Percentiles rank a stretch among this genome's conserved stretches.
These are phyloP conservation scores for Prenolepis imparis DNA, from an alignment of 2,888 invertebrate species.

Conservation along the genomic window DNA sequence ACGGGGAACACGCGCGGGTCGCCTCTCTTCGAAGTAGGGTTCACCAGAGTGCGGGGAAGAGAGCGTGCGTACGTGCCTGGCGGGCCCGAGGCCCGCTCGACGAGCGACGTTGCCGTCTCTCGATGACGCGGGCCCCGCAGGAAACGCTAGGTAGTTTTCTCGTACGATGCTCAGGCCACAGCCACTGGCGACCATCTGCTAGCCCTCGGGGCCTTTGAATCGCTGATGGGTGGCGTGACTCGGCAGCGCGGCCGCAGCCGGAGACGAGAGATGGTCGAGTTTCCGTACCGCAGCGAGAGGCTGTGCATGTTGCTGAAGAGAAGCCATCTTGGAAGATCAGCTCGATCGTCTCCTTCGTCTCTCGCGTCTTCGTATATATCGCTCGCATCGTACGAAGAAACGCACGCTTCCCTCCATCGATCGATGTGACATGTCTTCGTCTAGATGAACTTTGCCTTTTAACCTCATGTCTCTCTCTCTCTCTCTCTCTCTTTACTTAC, in stretches of 20 bases:
- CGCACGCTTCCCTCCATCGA: slow-evolving; percentile 23
- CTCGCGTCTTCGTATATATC: background rate
- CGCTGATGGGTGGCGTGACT: slow-evolving; percentile 86
- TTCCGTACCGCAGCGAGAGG: slow-evolving; percentile 42
- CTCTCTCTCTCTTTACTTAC: slow-evolving; percentile 12
- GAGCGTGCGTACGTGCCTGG: slow-evolving; percentile 56
- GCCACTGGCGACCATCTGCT: slow-evolving; percentile 83
- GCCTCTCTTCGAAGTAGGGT: background rate
- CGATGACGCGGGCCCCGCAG: slow-evolving; percentile 48
- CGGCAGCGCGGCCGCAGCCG: slow-evolving; percentile 78
- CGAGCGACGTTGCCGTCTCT: slow-evolving; percentile 74
- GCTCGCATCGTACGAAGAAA: slow-evolving; percentile 10
- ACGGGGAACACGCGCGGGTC: background rate
- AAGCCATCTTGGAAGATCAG: slow-evolving; percentile 36
- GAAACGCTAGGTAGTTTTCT: slow-evolving; percentile 59
- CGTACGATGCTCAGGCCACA: slow-evolving; percentile 65
- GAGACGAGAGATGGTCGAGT: slow-evolving; percentile 55
- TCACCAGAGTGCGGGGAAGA: slow-evolving; percentile 22
- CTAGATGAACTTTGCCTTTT: slow-evolving; percentile 53
- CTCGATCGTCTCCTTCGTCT: background rate
- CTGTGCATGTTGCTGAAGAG: slow-evolving; percentile 21
- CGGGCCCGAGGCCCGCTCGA: slow-evolving; percentile 48
- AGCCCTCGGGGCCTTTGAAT: slow-evolving; percentile 84
- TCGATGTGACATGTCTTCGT: slow-evolving; percentile 47
- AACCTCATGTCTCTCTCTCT: background rate